phyloP scores from a whole-genome alignment of 2,888 invertebrate genomes.

The Pseudococcus viburni region DNA sequence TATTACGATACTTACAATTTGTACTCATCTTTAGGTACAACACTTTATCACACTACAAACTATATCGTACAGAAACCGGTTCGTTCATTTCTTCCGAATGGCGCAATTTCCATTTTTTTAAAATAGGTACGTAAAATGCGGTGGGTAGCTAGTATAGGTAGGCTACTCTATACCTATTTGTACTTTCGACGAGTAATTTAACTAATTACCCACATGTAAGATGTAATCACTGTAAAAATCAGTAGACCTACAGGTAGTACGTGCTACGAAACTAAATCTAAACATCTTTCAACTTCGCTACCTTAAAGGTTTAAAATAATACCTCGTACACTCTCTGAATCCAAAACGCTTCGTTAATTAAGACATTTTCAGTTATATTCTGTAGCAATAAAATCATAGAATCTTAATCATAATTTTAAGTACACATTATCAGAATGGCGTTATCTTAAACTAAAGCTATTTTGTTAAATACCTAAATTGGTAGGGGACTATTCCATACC shows the following conservation, averaged over 20 bases:
- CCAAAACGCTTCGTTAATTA: slow-evolving; percentile 95
- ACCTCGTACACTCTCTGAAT: slow-evolving; percentile 94
- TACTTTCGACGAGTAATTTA: not conserved
- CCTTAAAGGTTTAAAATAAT: slow-evolving; percentile 71
- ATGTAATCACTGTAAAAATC: slow-evolving; percentile 37
- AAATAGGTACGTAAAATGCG: not conserved
- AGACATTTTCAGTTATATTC: slow-evolving; percentile 96
- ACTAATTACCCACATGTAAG: not conserved
- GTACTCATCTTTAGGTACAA: not conserved
- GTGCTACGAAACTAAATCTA: not conserved
- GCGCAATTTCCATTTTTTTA: not conserved
- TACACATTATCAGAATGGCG: not conserved
- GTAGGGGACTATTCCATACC: no score
- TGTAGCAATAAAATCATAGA: slow-evolving; percentile 78
- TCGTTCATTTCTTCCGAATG: not conserved
- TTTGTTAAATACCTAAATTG: no score
- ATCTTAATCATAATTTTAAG: not conserved
- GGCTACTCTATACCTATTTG: slow-evolving; percentile 11
- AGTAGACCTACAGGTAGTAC: slow-evolving; percentile 41
- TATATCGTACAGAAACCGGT: not conserved
- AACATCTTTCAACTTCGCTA: not conserved
- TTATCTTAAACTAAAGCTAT: no score
- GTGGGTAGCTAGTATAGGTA: slow-evolving; percentile 6
- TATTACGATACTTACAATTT: not conserved
- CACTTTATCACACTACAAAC: slow-evolving; percentile 15